Evolutionary conservation across 2,888 invertebrate species (phyloP), one percentile per base, ranked within the genome.

Genomic region (Rhagophthalmus giganteus): DNA sequence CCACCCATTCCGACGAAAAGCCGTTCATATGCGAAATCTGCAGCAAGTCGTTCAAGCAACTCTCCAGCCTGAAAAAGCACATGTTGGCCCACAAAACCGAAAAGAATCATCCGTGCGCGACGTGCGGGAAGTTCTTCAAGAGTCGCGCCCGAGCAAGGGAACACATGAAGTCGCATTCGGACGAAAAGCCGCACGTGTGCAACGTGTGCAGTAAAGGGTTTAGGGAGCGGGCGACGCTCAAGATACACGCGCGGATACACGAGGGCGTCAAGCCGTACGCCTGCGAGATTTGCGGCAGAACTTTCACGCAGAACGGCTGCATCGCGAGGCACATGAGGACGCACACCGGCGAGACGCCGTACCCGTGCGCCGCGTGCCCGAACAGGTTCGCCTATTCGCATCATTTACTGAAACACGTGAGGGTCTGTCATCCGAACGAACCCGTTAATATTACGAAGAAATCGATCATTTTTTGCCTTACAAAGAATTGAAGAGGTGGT

Each of bases 361-460:
- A 20, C 7, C 20, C 7, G 7, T 20, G 20, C 26, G 16, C 39
- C 8, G 7, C 35, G 14, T 55, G 55, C 41, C 25, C 40, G 2
- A 14, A 24, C 11, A 35, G 14, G 20, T 55, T 55, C 31, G 46
- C 40, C 3, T 54, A 54, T 28, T 54, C 47, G 9, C 52, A 54
- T 25, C 47, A 54, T 35, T 27, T 55, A 14, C 11, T 34, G 9
- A 55, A 54, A 9, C 55, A 55, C 20, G 30, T 47, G 47, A 52
- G n/a, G n/a, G n/a, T n/a, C n/a, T n/a, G n/a, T n/a, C n/a, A n/a
- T n/a, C n/a, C n/a, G n/a, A n/a, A n/a, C n/a, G n/a, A n/a, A n/a
- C n/a, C n/a, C n/a, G n/a, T n/a, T n/a, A n/a, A n/a, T n/a, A n/a
- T n/a, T n/a, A n/a, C n/a, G n/a, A n/a, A n/a, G n/a, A n/a, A n/a